phyloP scores from a whole-genome alignment of 2,888 invertebrate species.

The Limnephilus rhombicus region DNA sequence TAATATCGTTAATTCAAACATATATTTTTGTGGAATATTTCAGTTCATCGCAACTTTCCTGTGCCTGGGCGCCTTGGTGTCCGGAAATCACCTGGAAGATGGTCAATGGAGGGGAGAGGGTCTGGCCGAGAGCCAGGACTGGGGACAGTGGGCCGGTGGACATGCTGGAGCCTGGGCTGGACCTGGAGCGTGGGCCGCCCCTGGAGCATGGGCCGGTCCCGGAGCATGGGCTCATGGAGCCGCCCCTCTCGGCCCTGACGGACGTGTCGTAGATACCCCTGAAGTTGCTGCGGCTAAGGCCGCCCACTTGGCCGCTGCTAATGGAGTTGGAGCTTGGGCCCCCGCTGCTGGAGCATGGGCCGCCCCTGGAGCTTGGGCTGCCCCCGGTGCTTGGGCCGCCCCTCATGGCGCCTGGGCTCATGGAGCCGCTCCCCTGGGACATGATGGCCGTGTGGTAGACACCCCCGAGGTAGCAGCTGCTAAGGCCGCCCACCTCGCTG shows the following conservation, averaged over 20 bases:
- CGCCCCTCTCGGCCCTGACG: slow-evolving; percentile 58
- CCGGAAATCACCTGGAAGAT: slow-evolving; percentile 29
- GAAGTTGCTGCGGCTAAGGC: slow-evolving; percentile 64
- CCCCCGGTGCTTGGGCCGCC: slow-evolving; percentile 9
- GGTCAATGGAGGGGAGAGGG: slow-evolving; percentile 61
- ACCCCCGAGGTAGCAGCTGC: slow-evolving; percentile 62
- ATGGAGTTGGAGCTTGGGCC: slow-evolving; percentile 61
- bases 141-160: slow-evolving; percentile 8
- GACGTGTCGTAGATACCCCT: slow-evolving; percentile 56
- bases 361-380: slow-evolving; percentile 42
- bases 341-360: neutral
- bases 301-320: slow-evolving; percentile 69
- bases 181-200: slow-evolving; percentile 22
- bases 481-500: slow-evolving; percentile 57
- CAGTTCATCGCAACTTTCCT: slow-evolving; percentile 60
- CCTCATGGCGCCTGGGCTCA: slow-evolving; percentile 24
- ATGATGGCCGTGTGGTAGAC: slow-evolving; percentile 50
- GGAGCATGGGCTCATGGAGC: slow-evolving; percentile 27
- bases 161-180: slow-evolving; percentile 36
- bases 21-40: neutral
- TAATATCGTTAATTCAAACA: too few relatives aligned
- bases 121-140: slow-evolving; percentile 57
- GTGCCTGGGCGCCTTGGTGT: slow-evolving; percentile 58
- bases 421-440: slow-evolving; percentile 70
- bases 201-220: slow-evolving; percentile 27